Base-by-base conservation (phyloP, 2,888 invertebrate genomes). In the Metopia argyrocephala region DNA sequence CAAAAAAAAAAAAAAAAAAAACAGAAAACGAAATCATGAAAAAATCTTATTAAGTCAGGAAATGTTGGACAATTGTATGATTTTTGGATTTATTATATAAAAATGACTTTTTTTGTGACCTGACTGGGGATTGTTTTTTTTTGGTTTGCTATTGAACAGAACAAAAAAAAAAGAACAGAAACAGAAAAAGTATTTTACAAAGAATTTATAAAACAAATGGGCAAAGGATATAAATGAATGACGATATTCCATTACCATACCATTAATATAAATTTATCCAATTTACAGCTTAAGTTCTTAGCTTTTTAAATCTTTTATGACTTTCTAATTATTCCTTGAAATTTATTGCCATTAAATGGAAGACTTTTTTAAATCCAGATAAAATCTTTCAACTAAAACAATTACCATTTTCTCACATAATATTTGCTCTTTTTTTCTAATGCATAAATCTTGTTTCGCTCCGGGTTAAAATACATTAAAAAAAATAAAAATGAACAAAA, bases 361-460 rank as follows among this genome's bases (percentile, higher is more conserved):
- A 12, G 31, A 31, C 7, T 3, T 31, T 31, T 12, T 31, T 31
- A 31, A 31, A 31, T 31, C 31, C 31, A n/a, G n/a, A n/a, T n/a
- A n/a, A n/a, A n/a, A n/a, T n/a, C n/a, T n/a, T 31, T 12, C 12
- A 9, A 12, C 2, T 38, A 38, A 38, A 38, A 38, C 38, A 38
- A 38, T 38, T 38, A 12, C 38, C 38, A 38, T 38, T 38, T 38
- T 15, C 38, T 38, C 0, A 3, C 38, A 38, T 38, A 38, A 38
- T 38, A 6, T 2, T 38, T 38, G 38, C 15, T 12, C 12, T 38
- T 31, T 31, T 56, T 62, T 46, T 64, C 31, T 48, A 68, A 76
- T 76, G 52, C 54, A 25, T 23, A 66, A 75, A 66, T 18, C 46
- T 69, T 68, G 68, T 62, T 62, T 9, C 61, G 52, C 61, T 28